A percentile compares a stretch with the other conserved stretches of the same genome.
phyloP scores from a whole-genome alignment of 2,113 vertebrate species.

The Boleophthalmus pectinirostris region DNA sequence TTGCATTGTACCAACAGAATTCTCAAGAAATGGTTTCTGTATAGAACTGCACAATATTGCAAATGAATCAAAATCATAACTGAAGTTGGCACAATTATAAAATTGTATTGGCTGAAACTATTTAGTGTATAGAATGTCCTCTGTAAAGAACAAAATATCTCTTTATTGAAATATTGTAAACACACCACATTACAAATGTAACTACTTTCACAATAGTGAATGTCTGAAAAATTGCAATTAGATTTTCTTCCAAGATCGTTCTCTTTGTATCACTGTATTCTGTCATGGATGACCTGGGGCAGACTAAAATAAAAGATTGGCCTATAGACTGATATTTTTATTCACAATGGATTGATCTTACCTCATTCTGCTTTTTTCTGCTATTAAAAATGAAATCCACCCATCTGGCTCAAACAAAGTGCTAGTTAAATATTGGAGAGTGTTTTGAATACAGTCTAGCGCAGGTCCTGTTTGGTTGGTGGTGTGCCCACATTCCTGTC shows the following conservation, averaged over 20 bases:
- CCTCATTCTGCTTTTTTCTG: constrained; percentile 30
- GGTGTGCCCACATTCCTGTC: constrained; percentile 68
- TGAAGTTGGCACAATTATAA: too few relatives aligned
- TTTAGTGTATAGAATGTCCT: too few relatives aligned
- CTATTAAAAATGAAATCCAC: constrained; percentile 37
- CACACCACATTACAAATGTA: too few relatives aligned
- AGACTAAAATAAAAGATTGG: constrained; percentile 23
- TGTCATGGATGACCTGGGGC: constrained; percentile 31
- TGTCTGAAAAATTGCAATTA: too few relatives aligned
- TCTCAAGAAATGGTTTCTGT: too few relatives aligned
- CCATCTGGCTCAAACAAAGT: constrained; percentile 44
- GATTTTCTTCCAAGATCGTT: too few relatives aligned
- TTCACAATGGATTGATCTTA: constrained; percentile 38
- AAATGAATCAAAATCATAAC: too few relatives aligned
- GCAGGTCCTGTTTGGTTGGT: constrained; percentile 58
- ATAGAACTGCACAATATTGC: too few relatives aligned
- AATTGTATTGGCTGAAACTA: too few relatives aligned
- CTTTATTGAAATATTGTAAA: too few relatives aligned
- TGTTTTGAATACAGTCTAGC: constrained; percentile 53
- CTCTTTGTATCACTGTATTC: not conserved
- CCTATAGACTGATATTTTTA: not conserved
- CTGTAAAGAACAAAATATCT: too few relatives aligned
- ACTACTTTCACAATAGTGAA: too few relatives aligned
- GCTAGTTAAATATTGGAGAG: constrained; percentile 47
- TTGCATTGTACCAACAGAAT: not conserved